Evolutionary conservation across 2,888 invertebrate species (phyloP).

Genomic region (Lymantria monacha): DNA sequence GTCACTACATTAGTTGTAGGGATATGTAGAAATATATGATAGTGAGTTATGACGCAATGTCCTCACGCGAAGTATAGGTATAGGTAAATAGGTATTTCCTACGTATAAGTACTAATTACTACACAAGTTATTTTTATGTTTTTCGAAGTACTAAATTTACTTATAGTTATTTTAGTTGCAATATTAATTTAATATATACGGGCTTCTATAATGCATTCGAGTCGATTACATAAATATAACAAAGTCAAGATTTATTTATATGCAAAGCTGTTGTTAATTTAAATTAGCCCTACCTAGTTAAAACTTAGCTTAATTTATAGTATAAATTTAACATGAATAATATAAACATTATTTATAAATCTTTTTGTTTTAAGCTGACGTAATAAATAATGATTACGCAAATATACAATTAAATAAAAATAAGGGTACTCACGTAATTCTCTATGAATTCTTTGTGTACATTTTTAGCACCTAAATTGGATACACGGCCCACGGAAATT

Average conservation of each 20-base stretch:
- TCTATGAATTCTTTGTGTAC: constrained; percentile 83
- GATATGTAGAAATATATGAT: constrained; percentile 44
- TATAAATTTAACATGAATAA: neutral
- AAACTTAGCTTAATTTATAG: neutral
- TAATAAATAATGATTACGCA: neutral
- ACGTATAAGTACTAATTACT: no score
- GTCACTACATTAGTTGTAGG: constrained; percentile 39
- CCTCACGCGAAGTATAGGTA: constrained; percentile 14
- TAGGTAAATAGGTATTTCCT: neutral
- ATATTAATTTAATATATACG: neutral
- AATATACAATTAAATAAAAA: neutral
- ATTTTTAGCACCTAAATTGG: constrained; percentile 59
- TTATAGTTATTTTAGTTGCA: no score
- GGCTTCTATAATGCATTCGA: neutral
- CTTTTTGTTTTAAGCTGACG: neutral
- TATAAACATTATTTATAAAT: neutral
- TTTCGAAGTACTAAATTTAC: no score
- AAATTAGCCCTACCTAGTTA: neutral
- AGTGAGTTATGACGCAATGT: constrained; percentile 26
- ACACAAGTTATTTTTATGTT: no score
- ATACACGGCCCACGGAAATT: constrained; percentile 18
- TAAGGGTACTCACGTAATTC: constrained; percentile 80
- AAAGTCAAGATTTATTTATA: no score
- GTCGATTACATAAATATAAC: neutral
- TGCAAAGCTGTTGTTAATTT: neutral